Percentiles rank a stretch among this genome's conserved stretches.
These are phyloP conservation scores for Nothocercus julius DNA, from an alignment of 2,113 vertebrate species.

Conservation along the genomic window DNA sequence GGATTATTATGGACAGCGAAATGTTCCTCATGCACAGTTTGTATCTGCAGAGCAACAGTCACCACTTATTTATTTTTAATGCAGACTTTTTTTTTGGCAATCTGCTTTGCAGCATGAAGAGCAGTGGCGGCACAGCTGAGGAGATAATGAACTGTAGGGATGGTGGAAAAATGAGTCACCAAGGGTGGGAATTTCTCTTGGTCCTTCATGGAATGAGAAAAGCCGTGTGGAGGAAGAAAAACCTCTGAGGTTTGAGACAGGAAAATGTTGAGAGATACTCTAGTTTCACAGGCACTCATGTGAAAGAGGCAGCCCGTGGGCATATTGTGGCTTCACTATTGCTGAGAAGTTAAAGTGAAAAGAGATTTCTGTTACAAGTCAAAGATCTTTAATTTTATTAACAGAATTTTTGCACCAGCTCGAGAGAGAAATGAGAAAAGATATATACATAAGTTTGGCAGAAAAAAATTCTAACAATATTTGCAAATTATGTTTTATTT, in stretches of 20 bases:
- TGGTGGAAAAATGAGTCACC: background rate
- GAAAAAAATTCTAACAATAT: background rate
- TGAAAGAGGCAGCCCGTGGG: background rate
- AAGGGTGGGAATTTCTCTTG: background rate
- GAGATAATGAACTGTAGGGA: background rate
- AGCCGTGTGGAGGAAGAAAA: background rate
- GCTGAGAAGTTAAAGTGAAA: background rate
- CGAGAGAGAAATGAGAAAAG: too few species aligned
- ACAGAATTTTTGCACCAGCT: background rate
- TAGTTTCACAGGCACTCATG: rapidly evolving
- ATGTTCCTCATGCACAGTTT: background rate
- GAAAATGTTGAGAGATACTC: background rate
- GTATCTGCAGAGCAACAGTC: background rate
- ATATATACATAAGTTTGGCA: background rate
- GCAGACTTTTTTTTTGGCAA: background rate
- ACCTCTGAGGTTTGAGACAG: rapidly evolving
- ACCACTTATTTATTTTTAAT: background rate
- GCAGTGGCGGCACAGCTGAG: background rate
- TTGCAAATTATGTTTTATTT: background rate
- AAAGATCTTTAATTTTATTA: background rate
- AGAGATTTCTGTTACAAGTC: background rate
- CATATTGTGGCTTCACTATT: background rate
- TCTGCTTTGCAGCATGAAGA: background rate
- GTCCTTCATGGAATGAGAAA: background rate
- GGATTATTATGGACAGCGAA: background rate